A percentile compares a stretch with the other conserved stretches of the same genome.
These are phyloP conservation scores for Lysandra bellargus DNA, from an alignment of 2,888 invertebrate genomes.

Conservation along the genomic window DNA sequence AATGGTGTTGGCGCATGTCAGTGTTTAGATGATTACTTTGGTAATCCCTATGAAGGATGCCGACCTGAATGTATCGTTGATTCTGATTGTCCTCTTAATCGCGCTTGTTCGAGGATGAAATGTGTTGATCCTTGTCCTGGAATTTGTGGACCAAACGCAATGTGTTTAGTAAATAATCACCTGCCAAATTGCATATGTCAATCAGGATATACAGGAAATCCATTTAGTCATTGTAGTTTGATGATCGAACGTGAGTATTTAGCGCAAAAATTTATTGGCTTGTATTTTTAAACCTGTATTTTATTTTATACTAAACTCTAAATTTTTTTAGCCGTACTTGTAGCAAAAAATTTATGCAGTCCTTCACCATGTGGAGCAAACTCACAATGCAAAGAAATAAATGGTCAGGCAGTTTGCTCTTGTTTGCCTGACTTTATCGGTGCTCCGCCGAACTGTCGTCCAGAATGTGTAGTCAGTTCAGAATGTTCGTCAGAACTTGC, in stretches of 20 bases:
- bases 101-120: slow-evolving; percentile 86
- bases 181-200: slow-evolving; percentile 86
- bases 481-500: slow-evolving; percentile 84
- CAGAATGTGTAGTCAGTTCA: slow-evolving; percentile 85
- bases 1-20: slow-evolving; percentile 84
- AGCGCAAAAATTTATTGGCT: not conserved
- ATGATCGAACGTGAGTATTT: slow-evolving; percentile 68
- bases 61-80: slow-evolving; percentile 87
- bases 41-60: slow-evolving; percentile 90
- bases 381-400: slow-evolving; percentile 87
- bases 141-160: slow-evolving; percentile 86
- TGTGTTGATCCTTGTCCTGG: slow-evolving; percentile 90
- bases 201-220: slow-evolving; percentile 84
- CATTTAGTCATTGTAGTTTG: slow-evolving; percentile 81
- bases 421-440: slow-evolving; percentile 84
- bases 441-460: slow-evolving; percentile 85
- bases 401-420: slow-evolving; percentile 86
- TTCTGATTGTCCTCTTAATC: slow-evolving; percentile 86
- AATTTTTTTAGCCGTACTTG: slow-evolving; percentile 56
- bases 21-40: slow-evolving; percentile 83
- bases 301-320: slow-evolving; percentile 4
- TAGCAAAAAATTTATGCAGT: slow-evolving; percentile 61
- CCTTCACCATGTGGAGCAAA: slow-evolving; percentile 87
- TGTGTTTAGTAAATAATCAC: slow-evolving; percentile 88
- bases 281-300: not conserved